Evolutionary conservation across 2,797 vertebrate genomes (phyloP).

Genomic region (Chromobotia macracanthus): DNA sequence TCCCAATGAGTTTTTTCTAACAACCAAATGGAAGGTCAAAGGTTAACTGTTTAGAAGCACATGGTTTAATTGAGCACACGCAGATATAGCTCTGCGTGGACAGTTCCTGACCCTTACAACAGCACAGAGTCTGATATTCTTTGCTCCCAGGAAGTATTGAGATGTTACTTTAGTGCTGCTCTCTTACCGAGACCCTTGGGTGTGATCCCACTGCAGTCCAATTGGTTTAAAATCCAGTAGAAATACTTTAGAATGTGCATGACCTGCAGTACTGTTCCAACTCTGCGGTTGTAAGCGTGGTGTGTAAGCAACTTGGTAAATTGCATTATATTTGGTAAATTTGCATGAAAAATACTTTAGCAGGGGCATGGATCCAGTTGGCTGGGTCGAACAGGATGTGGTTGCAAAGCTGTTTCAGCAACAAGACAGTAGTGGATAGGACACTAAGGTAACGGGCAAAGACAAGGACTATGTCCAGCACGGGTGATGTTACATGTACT

Average conservation of each 20-base stretch:
- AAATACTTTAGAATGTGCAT: slow-evolving; percentile 97
- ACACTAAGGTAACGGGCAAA: slow-evolving; percentile 96
- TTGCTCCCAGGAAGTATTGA: slow-evolving; percentile 2
- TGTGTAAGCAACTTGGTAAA: slow-evolving; percentile 55
- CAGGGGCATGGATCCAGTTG: slow-evolving; percentile 96
- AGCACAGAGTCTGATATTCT: neutral
- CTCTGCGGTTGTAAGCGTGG: slow-evolving; percentile 90
- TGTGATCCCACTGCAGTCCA: slow-evolving; percentile 91
- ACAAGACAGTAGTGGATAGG: slow-evolving; percentile 88
- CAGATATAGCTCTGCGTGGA: neutral
- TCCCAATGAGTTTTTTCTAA: too few relatives aligned
- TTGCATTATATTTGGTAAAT: neutral
- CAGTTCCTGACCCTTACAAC: neutral
- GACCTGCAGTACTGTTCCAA: slow-evolving; percentile 93
- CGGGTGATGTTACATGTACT: slow-evolving; percentile 86
- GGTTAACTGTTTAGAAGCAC: too few relatives aligned
- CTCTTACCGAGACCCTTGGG: slow-evolving; percentile 89
- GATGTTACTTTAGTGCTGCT: slow-evolving; percentile 4
- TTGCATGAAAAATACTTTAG: slow-evolving; percentile 80
- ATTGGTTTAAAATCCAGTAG: slow-evolving; percentile 95
- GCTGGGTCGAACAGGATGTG: slow-evolving; percentile 96
- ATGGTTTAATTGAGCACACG: too few relatives aligned
- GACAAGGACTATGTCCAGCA: slow-evolving; percentile 93
- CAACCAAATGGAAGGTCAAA: too few relatives aligned
- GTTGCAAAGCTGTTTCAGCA: slow-evolving; percentile 97